These are phyloP conservation scores for Salminus brasiliensis DNA, from an alignment of 2,113 vertebrate species.

Conservation along the genomic window DNA sequence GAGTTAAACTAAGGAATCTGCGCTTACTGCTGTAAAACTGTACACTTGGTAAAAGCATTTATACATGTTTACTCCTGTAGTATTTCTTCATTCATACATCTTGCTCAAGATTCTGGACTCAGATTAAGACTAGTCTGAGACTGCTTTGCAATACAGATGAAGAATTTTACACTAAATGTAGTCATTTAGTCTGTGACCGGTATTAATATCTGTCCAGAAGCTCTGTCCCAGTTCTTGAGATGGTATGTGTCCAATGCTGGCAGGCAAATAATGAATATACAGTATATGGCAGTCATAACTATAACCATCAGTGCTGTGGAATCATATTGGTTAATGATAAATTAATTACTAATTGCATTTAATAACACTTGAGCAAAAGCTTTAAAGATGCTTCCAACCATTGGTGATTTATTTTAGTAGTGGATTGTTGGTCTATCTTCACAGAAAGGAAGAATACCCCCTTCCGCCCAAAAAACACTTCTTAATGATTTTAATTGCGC, in stretches of 20 bases:
- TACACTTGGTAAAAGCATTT: background rate
- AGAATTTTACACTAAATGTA: background rate
- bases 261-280: background rate
- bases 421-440: background rate
- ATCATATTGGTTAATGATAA: background rate
- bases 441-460: background rate
- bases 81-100: background rate
- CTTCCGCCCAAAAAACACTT: background rate
- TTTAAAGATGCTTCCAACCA: background rate
- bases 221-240: background rate
- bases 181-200: background rate
- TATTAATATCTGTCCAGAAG: background rate
- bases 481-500: background rate
- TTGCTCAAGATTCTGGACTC: background rate
- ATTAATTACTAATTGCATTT: background rate
- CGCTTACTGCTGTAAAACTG: constrained; percentile 2
- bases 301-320: background rate
- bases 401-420: background rate
- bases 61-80: background rate
- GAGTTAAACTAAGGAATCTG: background rate
- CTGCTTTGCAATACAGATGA: background rate
- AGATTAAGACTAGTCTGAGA: background rate
- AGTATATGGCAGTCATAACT: background rate
- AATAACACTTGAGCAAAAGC: background rate
- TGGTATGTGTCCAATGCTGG: background rate